phyloP scores from a whole-genome alignment of 2,888 invertebrate species.

The Netelia inedita region DNA sequence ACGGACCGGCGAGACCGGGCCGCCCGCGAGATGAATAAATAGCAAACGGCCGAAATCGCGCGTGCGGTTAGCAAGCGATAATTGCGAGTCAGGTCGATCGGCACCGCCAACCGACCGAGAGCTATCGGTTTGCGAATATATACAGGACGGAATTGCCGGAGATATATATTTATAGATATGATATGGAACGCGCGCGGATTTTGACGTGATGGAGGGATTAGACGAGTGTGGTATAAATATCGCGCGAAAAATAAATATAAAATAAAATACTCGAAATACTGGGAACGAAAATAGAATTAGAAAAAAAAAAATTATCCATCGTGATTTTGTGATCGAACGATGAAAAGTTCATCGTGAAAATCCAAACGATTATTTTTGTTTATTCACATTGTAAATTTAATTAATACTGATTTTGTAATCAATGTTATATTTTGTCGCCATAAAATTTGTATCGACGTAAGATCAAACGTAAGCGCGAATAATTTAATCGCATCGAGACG shows the following conservation, averaged over 20 bases:
- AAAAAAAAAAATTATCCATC: no score
- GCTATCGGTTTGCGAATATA: conserved; percentile 63
- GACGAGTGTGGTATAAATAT: background rate
- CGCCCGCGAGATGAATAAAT: conserved; percentile 77
- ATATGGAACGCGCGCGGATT: background rate
- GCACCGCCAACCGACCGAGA: conserved; percentile 69
- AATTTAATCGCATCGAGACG: no score
- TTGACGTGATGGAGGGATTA: background rate
- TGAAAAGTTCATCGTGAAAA: no score
- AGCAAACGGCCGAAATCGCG: conserved; percentile 75
- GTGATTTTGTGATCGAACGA: no score
- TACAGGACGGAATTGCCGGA: background rate
- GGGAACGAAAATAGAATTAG: background rate
- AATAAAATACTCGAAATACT: background rate
- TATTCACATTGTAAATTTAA: background rate
- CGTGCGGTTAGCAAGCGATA: conserved; percentile 74
- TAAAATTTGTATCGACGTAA: no score
- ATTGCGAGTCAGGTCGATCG: conserved; percentile 76
- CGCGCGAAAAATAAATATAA: background rate
- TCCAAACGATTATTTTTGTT: no score
- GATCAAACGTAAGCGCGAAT: no score
- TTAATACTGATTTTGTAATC: background rate
- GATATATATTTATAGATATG: conserved; percentile 4
- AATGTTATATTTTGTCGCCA: background rate
- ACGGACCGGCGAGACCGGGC: conserved; percentile 15